Conservation (phyloP, 2,797 vertebrate genomes). For the Remorina albescens region DNA sequence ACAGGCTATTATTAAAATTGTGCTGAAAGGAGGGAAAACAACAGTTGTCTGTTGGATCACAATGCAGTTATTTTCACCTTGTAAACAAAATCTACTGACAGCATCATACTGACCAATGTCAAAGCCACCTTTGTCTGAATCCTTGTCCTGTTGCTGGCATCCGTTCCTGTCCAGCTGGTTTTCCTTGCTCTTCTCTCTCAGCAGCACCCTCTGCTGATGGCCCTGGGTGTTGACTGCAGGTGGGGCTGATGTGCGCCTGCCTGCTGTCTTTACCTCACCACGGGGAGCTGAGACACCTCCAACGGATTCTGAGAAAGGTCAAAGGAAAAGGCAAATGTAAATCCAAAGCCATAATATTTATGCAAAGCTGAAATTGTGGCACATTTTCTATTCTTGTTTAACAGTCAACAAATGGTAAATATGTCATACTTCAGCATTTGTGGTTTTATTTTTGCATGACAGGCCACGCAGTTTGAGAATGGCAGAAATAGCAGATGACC, state of each 20-base stretch:
- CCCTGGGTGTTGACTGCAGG: constrained; percentile 78
- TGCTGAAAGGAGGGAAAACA: neutral
- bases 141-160: constrained; percentile 80
- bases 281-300: constrained; percentile 69
- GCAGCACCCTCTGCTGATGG: constrained; percentile 80
- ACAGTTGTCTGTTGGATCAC: neutral
- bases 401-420: no score
- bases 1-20: neutral
- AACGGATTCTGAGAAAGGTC: constrained; percentile 62
- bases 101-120: constrained; percentile 81
- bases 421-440: neutral
- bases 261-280: constrained; percentile 75
- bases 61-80: neutral
- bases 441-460: neutral
- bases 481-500: no score
- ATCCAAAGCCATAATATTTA: neutral
- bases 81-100: neutral
- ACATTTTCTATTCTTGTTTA: neutral
- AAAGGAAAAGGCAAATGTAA: neutral
- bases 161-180: constrained; percentile 82
- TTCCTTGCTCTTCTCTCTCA: constrained; percentile 86
- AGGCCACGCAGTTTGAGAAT: no score
- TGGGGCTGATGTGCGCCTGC: constrained; percentile 84
- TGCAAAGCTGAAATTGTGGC: neutral
- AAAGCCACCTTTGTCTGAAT: constrained; percentile 74